A percentile compares a stretch with the other conserved stretches of the same genome.
phyloP scores from a whole-genome alignment of 2,113 vertebrate genomes.

The Hoplias malabaricus region DNA sequence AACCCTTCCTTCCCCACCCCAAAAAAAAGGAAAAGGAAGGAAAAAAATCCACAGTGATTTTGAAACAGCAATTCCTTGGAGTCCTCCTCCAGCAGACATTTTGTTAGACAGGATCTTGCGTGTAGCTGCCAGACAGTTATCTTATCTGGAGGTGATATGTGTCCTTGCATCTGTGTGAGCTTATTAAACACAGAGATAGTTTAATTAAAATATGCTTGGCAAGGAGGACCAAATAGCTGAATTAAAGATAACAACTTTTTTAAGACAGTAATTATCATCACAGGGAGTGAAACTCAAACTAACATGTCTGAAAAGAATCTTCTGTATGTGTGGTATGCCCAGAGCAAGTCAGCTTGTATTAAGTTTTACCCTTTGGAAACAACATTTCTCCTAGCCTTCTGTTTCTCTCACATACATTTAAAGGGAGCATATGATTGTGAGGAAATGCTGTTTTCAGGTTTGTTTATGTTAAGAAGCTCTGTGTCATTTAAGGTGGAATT shows the following conservation, averaged over 20 bases:
- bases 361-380: background rate
- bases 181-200: conserved; percentile 53
- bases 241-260: conserved; percentile 48
- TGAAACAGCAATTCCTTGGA: background rate
- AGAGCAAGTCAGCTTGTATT: background rate
- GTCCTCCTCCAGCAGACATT: conserved; percentile 26
- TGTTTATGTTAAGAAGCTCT: too few species aligned
- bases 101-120: conserved; percentile 37
- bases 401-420: background rate
- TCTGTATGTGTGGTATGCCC: background rate
- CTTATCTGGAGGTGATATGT: conserved; percentile 64
- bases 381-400: background rate
- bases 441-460: too few species aligned
- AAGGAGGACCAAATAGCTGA: conserved; percentile 34
- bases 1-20: background rate
- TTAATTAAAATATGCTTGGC: conserved; percentile 58
- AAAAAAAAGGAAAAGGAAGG: background rate
- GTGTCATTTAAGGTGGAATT: too few species aligned
- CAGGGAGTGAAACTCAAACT: background rate
- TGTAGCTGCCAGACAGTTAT: conserved; percentile 57
- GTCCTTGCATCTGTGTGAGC: conserved; percentile 48
- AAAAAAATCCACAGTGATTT: conserved; percentile 23
- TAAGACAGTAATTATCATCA: conserved; percentile 3
- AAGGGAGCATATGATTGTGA: too few species aligned
- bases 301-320: conserved; percentile 21